A percentile compares a stretch with the other conserved stretches of the same genome.
phyloP scores from a whole-genome alignment of 2,797 vertebrate species.

The Sylvia borin region DNA sequence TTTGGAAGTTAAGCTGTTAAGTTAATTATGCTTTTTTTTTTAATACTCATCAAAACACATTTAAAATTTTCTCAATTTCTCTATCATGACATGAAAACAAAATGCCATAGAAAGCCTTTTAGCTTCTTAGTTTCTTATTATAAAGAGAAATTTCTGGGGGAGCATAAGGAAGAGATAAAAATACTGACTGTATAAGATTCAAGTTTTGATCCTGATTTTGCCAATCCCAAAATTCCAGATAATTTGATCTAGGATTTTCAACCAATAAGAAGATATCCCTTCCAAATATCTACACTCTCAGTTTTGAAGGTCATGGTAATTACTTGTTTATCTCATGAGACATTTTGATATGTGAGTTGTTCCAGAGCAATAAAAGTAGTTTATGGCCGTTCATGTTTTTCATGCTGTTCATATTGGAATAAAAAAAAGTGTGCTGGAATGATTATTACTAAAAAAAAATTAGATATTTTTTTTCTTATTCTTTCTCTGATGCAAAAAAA shows the following conservation, averaged over 20 bases:
- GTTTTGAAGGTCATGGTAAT: neutral
- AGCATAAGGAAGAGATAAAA: neutral
- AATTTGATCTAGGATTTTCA: neutral
- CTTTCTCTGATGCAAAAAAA: neutral
- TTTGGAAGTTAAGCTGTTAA: neutral
- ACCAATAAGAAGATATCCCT: neutral
- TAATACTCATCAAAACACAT: neutral
- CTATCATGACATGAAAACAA: neutral
- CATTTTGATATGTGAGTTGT: neutral
- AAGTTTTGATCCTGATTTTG: neutral
- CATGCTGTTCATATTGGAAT: neutral
- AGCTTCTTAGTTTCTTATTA: neutral
- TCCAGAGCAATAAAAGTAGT: neutral
- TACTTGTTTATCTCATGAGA: neutral
- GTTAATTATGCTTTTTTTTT: neutral
- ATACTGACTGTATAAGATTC: neutral
- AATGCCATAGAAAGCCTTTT: neutral
- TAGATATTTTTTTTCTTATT: neutral
- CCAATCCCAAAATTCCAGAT: neutral
- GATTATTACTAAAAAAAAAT: neutral
- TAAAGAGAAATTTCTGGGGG: neutral
- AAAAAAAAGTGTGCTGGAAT: neutral
- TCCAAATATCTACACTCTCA: neutral
- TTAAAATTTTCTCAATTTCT: neutral
- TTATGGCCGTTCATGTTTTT: neutral